Percentiles rank a stretch among this genome's conserved stretches.
Conservation (phyloP, 2,797 vertebrate genomes). For the Brachyrhaphis roseni region DNA sequence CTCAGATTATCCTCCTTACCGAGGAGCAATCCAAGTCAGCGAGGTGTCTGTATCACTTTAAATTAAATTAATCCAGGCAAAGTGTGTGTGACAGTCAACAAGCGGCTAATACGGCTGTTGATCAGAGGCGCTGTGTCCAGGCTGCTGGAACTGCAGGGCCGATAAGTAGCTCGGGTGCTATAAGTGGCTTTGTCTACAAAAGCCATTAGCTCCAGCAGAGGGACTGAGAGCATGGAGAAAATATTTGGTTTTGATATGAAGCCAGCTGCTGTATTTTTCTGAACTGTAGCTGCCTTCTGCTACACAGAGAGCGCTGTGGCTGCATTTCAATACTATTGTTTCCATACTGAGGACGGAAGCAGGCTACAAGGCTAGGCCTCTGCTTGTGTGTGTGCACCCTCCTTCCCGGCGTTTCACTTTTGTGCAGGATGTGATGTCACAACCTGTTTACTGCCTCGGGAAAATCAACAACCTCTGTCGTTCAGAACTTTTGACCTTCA, state of each 20-base stretch:
- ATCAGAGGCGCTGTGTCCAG: slow-evolving; percentile 47
- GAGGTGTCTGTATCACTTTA: slow-evolving; percentile 53
- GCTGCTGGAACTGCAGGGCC: slow-evolving; percentile 24
- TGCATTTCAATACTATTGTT: slow-evolving; percentile 68
- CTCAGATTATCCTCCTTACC: slow-evolving; percentile 67
- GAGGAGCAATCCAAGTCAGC: slow-evolving; percentile 38
- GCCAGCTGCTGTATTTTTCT: slow-evolving; percentile 27
- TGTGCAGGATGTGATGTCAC: slow-evolving; percentile 77
- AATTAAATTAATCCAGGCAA: slow-evolving; percentile 29
- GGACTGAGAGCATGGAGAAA: slow-evolving; percentile 17
- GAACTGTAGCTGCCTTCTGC: slow-evolving; percentile 20
- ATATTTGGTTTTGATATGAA: slow-evolving; percentile 41
- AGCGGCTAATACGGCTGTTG: slow-evolving; percentile 46
- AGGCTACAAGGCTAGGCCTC: slow-evolving; percentile 7
- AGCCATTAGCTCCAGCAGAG: slow-evolving; percentile 20
- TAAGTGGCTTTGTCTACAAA: slow-evolving; percentile 48
- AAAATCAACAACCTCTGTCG: slow-evolving; percentile 32
- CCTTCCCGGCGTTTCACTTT: slow-evolving; percentile 56
- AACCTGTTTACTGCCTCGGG: slow-evolving; percentile 77
- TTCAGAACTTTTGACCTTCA: slow-evolving; percentile 51
- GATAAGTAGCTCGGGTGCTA: slow-evolving; percentile 53
- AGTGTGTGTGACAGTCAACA: slow-evolving; percentile 44
- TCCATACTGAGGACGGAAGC: slow-evolving; percentile 42
- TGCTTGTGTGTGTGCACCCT: slow-evolving; percentile 37
- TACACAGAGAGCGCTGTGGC: slow-evolving; percentile 5